phyloP scores from a whole-genome alignment of 2,113 vertebrate species.

The Stictonetta naevosa region DNA sequence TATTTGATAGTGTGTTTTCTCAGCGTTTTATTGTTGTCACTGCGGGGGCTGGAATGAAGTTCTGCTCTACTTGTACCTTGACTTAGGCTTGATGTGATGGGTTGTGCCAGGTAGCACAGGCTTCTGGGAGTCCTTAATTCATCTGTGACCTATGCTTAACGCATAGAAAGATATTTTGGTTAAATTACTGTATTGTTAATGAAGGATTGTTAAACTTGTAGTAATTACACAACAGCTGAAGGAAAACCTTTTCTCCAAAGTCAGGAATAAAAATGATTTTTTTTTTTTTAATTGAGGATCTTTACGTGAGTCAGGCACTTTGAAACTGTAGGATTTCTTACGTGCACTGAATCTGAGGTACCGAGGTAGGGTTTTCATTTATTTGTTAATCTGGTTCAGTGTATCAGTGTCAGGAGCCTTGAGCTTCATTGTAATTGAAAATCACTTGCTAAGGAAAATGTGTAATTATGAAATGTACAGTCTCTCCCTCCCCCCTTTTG shows the following conservation, averaged over 20 bases:
- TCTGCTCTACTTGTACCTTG: constrained; percentile 83
- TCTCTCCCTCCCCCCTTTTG: constrained; percentile 60
- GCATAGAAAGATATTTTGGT: constrained; percentile 75
- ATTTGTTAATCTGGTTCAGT: constrained; percentile 11
- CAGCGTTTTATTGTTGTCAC: constrained; percentile 85
- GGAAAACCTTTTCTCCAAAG: constrained; percentile 45
- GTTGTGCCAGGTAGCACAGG: constrained; percentile 78
- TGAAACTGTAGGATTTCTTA: constrained; percentile 42
- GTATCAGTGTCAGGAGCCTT: constrained; percentile 60
- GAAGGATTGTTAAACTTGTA: constrained; percentile 56
- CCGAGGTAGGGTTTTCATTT: neutral
- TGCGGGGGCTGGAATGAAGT: constrained; percentile 84
- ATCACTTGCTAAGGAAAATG: constrained; percentile 73
- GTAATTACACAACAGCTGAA: constrained; percentile 57
- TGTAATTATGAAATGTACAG: constrained; percentile 74
- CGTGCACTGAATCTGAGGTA: constrained; percentile 39
- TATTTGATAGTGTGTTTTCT: constrained; percentile 88
- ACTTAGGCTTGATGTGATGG: constrained; percentile 77
- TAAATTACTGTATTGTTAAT: constrained; percentile 68
- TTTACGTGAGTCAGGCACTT: constrained; percentile 32
- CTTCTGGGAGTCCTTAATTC: constrained; percentile 77
- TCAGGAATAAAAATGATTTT: constrained; percentile 51
- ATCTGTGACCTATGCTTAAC: constrained; percentile 73
- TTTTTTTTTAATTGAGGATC: constrained; percentile 18
- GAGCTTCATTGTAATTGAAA: constrained; percentile 76